phyloP scores from a whole-genome alignment of 2,113 vertebrate genomes.

The Ammodytes dubius region DNA sequence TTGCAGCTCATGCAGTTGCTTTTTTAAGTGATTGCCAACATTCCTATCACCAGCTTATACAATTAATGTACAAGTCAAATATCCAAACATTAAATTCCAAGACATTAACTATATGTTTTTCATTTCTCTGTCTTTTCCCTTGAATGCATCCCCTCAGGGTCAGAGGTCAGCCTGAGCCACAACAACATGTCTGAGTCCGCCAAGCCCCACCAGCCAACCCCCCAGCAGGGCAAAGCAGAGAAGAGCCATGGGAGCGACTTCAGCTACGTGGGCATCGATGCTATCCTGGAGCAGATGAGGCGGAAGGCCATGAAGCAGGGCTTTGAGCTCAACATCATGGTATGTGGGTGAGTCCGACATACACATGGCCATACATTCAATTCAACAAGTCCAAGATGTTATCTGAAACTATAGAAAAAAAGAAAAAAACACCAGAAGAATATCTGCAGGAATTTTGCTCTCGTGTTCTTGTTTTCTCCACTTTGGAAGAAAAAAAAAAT shows the following conservation, averaged over 20 bases:
- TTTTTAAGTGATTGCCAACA: neutral
- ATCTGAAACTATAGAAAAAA: neutral
- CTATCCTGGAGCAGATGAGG: slow-evolving; percentile 98
- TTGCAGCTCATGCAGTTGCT: neutral
- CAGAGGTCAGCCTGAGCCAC: slow-evolving; percentile 83
- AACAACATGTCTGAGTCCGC: slow-evolving; percentile 90
- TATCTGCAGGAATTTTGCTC: neutral
- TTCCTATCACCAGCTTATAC: neutral
- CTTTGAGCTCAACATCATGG: slow-evolving; percentile 99
- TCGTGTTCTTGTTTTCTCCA: neutral
- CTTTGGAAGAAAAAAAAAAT: neutral
- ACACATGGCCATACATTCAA: neutral
- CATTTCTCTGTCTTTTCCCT: neutral
- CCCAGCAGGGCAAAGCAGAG: slow-evolving; percentile 82
- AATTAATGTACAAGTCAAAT: neutral
- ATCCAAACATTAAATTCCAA: neutral
- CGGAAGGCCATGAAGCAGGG: slow-evolving; percentile 99
- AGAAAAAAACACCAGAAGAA: neutral
- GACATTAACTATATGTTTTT: neutral
- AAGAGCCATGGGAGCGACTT: slow-evolving; percentile 88
- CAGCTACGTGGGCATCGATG: slow-evolving; percentile 96
- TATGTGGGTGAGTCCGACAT: slow-evolving; percentile 91
- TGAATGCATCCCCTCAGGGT: slow-evolving; percentile 69
- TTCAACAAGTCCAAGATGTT: neutral
- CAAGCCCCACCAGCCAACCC: slow-evolving; percentile 81